phyloP scores from a whole-genome alignment of 2,888 invertebrate species.

The Phyllotreta cruciferae region DNA sequence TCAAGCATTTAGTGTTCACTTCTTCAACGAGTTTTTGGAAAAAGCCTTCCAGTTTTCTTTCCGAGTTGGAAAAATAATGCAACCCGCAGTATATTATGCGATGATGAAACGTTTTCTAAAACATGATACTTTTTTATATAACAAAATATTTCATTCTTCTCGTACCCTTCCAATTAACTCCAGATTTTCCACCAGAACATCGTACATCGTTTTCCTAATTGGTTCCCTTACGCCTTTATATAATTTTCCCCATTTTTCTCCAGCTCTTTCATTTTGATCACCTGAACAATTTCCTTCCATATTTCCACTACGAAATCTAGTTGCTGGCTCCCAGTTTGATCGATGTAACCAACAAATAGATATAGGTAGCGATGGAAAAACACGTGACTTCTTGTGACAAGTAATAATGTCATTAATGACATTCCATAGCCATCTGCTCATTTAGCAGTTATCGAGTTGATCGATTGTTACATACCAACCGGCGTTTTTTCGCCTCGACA shows the following conservation, averaged over 20 bases:
- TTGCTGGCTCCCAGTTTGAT: constrained; percentile 21
- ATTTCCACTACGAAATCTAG: not conserved
- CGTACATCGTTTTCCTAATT: constrained; percentile 41
- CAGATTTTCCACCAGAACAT: constrained; percentile 45
- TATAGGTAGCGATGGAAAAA: not conserved
- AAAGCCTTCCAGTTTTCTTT: constrained; percentile 16
- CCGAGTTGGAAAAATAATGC: constrained; percentile 37
- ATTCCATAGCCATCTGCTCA: too few species aligned
- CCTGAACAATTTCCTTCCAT: not conserved
- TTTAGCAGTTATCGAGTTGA: not conserved
- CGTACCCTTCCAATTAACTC: constrained; percentile 42
- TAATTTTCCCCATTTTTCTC: not conserved
- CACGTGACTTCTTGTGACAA: too few species aligned
- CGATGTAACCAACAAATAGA: constrained; percentile 2
- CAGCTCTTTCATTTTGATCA: not conserved
- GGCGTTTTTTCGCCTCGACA: not conserved
- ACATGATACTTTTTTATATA: constrained; percentile 16
- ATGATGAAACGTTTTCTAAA: constrained; percentile 46
- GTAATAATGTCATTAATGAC: too few species aligned
- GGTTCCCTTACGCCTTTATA: constrained; percentile 36
- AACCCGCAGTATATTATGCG: constrained; percentile 47
- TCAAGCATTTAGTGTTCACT: constrained; percentile 59
- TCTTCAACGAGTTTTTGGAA: constrained; percentile 33
- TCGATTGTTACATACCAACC: constrained; percentile 10
- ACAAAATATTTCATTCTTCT: constrained; percentile 19